Evolutionary conservation across 2,113 vertebrate species (phyloP).

Genomic region (Crotophaga sulcirostris): DNA sequence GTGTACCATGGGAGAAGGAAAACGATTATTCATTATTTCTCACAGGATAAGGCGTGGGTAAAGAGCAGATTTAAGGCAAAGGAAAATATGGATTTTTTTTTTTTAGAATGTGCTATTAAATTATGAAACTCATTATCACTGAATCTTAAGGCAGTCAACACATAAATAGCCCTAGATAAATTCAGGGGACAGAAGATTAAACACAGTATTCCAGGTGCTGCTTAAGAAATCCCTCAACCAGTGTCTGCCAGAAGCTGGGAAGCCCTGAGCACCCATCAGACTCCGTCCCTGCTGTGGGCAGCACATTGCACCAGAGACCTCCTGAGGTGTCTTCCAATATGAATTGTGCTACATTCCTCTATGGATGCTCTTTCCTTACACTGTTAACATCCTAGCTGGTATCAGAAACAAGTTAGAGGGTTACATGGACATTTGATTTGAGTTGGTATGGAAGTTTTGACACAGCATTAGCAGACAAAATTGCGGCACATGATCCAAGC

Average conservation of each 20-base stretch:
- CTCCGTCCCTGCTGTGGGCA: background rate
- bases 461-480: background rate
- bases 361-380: background rate
- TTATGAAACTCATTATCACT: background rate
- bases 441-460: background rate
- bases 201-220: background rate
- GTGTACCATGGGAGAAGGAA: background rate
- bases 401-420: background rate
- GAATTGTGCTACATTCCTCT: background rate
- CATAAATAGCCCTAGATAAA: background rate
- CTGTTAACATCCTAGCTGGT: background rate
- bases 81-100: background rate
- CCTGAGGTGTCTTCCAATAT: background rate
- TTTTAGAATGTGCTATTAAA: background rate
- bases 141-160: background rate
- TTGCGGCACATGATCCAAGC: background rate
- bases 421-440: background rate
- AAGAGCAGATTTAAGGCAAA: background rate
- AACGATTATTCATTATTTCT: background rate
- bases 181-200: background rate
- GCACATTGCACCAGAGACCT: background rate
- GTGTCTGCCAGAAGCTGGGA: background rate
- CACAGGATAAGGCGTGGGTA: background rate
- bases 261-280: background rate
- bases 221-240: background rate